Conservation (phyloP, 2,113 vertebrate species). For the Manacus vitellinus region DNA sequence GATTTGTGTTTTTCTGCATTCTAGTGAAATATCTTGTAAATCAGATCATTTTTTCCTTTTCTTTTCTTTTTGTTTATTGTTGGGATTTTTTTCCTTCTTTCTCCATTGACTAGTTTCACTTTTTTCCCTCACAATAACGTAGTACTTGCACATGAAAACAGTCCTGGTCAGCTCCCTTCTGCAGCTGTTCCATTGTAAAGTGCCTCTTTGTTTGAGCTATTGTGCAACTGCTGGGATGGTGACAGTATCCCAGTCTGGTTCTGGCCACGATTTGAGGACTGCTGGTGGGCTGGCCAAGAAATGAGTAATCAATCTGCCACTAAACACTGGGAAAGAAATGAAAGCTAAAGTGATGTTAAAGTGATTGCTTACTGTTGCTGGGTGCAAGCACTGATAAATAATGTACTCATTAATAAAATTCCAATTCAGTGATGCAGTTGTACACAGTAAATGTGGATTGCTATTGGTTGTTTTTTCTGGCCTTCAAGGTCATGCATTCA, state of each 20-base stretch:
- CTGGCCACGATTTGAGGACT: neutral
- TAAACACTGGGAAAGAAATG: neutral
- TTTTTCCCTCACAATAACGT: neutral
- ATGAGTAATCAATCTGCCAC: neutral
- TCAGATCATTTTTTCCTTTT: neutral
- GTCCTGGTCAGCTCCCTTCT: constrained; percentile 31
- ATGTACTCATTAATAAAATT: neutral
- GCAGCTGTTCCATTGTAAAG: constrained; percentile 42
- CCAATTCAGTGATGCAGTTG: neutral
- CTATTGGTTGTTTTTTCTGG: neutral
- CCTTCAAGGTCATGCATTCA: neutral
- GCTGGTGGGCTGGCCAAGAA: neutral
- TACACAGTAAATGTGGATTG: neutral
- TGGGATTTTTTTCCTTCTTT: neutral
- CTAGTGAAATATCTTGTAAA: neutral
- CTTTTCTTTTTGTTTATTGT: neutral
- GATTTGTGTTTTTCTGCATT: neutral
- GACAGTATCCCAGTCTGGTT: neutral
- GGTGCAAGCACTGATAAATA: constrained; percentile 4
- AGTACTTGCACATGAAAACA: neutral
- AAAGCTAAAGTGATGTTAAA: constrained; percentile 2
- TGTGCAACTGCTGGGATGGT: constrained; percentile 16
- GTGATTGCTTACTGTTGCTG: neutral
- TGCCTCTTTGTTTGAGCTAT: constrained; percentile 26
- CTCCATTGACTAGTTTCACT: neutral